Evolutionary conservation across 1,140 invertebrate genomes (phyloP), one percentile per base, ranked within the genome.

Genomic region (Chironomus striatipennis): DNA sequence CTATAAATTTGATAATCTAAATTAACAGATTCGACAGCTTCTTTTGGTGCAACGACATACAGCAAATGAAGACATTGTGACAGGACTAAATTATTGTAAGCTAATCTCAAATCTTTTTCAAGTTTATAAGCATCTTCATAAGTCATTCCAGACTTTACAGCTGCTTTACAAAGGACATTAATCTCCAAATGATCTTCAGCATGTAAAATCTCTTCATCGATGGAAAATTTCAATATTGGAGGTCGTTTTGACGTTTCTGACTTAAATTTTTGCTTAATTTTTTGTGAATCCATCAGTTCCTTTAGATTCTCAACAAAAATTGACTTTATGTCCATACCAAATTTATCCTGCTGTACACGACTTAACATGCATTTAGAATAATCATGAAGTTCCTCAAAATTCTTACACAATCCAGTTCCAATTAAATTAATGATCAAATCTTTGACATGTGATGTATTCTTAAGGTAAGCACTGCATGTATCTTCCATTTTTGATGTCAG

Each of bases 111-210:
- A 79, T 95, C 92, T n/a, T 86, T 83, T 78, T 93, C 91, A 21
- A 96, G 83, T 75, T 82, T 81, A 74, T 87, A 83, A 18, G 90
- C 88, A 76, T 84, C 84, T 73, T 87, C 80, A 73, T 93, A 84
- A 77, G 92, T 89, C 21, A 96, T 87, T 73, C 86, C 87, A 21
- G 90, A 93, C 89, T 93, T 95, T 78, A 94, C 90, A 43, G 93
- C 90, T 18, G 94, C 93, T 79, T 83, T 86, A 43, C 93, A 94
- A n/a, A 96, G 85, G 76, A 84, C 84, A 77, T 89, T 93, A 20
- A 93, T 84, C 74, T 85, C 82, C 20, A 92, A 43, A 79, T 81
- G 75, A 76, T 75, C 20, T 77, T 79, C 10, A 78, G 75, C 18
- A 77, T 70, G 18, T 17, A 43, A n/a, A 18, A 73, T 17, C 43